Base-by-base conservation (phyloP, 2,888 invertebrate genomes). In the Achlya flavicornis region DNA sequence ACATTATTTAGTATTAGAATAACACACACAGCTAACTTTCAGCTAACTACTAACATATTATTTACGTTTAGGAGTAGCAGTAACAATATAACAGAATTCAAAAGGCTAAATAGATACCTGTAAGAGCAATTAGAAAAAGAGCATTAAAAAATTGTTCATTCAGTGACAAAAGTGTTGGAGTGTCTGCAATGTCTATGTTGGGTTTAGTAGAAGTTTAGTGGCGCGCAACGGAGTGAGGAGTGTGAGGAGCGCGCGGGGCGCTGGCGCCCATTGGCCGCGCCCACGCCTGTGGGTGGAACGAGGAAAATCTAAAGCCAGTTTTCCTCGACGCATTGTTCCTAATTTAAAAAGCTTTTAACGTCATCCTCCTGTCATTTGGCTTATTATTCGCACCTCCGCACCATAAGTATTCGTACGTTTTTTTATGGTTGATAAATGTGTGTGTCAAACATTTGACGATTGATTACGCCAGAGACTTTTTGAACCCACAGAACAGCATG, bases 281-380 rank as follows among this genome's bases (percentile, higher is more conserved):
- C 89, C 87, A 85, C 85, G 74, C 73, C 83, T 72, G 84, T 85
- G 86, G 90, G 88, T 89, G 91, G 92, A 85, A 85, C 85, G 84
- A 80, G 85, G 87, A 87, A 91, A 90, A 87, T 80, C 80, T 83
- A 74, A 81, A 82, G 80, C 70, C 83, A 84, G 82, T 85, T 91
- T 92, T 89, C 87, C 87, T 76, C 75, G 63, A 69, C 73, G 65
- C 66, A 74, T 72, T 79, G 72, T 78, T 84, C 78, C 79, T 80
- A 83, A 82, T 88, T 85, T 84, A 83, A 88, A 92, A 93, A 91
- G 91, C 92, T 93, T 92, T 93, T 92, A 92, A 84, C 89, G 85
- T 88, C 88, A 87, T 84, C 79, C 83, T 72, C 78, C 80, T 88
- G 88, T 91, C 89, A 86, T 79, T 79, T 78, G 80, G 73, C 77